Percentiles rank a stretch among this genome's conserved stretches.
phyloP scores from a whole-genome alignment of 1,140 invertebrate genomes.

The Riptortus pedestris region DNA sequence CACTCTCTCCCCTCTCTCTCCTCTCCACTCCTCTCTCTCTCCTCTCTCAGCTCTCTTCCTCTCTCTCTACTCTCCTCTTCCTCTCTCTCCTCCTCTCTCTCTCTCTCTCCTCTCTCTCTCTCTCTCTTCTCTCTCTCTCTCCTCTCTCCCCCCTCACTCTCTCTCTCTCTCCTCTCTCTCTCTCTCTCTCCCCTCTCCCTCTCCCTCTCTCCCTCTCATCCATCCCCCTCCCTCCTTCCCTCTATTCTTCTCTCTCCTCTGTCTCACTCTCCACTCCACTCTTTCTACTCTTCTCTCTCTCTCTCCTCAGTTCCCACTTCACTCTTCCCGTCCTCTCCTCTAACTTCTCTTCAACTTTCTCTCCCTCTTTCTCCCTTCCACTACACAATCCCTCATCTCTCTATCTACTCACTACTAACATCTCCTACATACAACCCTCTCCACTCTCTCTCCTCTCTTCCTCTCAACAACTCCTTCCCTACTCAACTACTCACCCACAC shows the following conservation, averaged over 20 bases:
- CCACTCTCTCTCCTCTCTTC: neutral
- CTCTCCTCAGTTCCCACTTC: neutral
- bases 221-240: neutral
- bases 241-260: neutral
- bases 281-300: neutral
- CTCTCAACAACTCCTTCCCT: neutral
- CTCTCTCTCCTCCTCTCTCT: neutral
- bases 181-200: neutral
- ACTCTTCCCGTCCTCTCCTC: neutral
- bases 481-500: neutral
- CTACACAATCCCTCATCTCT: neutral
- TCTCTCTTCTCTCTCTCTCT: neutral
- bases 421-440: too few relatives aligned
- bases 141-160: too few relatives aligned
- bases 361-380: neutral
- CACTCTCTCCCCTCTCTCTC: neutral
- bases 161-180: neutral
- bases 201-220: too few relatives aligned
- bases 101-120: neutral
- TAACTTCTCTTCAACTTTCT: neutral
- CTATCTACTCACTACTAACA: too few relatives aligned
- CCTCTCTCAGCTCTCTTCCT: neutral
- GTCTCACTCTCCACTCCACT: too few relatives aligned
- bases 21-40: neutral
- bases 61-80: neutral